Evolutionary conservation across 2,797 vertebrate species (phyloP), one percentile per base, ranked within the genome.

Genomic region (Miichthys miiuy): DNA sequence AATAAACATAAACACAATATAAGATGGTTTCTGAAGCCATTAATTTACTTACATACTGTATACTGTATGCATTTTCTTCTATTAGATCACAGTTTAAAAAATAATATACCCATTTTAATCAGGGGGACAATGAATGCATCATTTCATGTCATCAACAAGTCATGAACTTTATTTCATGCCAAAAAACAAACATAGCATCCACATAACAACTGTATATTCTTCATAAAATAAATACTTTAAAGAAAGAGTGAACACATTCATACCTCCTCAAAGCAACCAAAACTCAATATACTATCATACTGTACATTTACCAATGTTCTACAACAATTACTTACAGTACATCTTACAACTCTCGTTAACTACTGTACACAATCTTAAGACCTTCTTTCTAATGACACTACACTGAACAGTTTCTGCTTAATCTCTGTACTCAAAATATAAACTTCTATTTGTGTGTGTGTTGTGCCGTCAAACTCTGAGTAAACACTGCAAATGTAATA

Each of bases 91-190:
- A 73, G n/a, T 68, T 62, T 1, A 34, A 38, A n/a, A n/a, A 55
- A 69, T 13, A 68, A 4, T 23, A 3, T 1, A 18, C 48, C 67
- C 20, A 61, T 50, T 10, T n/a, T 25, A 34, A 64, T 27, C 18
- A 74, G 13, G 10, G 14, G 25, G 41, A 72, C n/a, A 75, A 73
- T 4, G 2, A 61, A 63, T 5, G 2, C 38, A 41, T 27, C 13
- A 60, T 47, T 60, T 69, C 38, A 64, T 72, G 70, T 79, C 75
- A 82, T 82, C 75, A 83, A 80, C 79, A 88, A 88, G 78, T 87
- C 87, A 90, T 90, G 62, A 89, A 91, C 80, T 93, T 93, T 94
- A 93, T 93, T 95, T 86, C 94, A 94, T 93, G 93, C 93, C 75
- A 87, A 44, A 86, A 93, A 94, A 90, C 82, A 90, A 89, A 84